These are phyloP conservation scores for Caenorhabditis brenneri DNA, from an alignment of 1,140 invertebrate species.

Conservation along the genomic window DNA sequence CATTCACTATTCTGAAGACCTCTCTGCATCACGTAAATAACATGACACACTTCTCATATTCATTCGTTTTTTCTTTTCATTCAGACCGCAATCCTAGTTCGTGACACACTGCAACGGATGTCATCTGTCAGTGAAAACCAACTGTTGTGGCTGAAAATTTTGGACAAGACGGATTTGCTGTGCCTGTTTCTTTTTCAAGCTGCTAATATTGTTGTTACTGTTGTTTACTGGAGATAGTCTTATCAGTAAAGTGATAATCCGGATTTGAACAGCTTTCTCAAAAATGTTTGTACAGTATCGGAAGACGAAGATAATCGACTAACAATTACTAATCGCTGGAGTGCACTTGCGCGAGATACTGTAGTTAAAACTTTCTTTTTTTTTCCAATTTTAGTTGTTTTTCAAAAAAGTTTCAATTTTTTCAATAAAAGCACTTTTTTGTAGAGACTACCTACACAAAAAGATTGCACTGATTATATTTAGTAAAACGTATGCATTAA, in stretches of 20 bases:
- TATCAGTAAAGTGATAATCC: neutral
- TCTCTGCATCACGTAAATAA: slow-evolving; percentile 19
- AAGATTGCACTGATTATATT: too few relatives aligned
- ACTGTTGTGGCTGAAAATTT: slow-evolving; percentile 21
- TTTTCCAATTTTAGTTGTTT: too few relatives aligned
- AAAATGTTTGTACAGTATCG: too few relatives aligned
- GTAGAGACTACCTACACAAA: too few relatives aligned
- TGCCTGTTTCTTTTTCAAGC: slow-evolving; percentile 15
- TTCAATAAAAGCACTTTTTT: too few relatives aligned
- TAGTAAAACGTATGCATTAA: too few relatives aligned
- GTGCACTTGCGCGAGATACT: too few relatives aligned
- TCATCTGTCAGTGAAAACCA: slow-evolving; percentile 15
- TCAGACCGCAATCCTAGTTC: slow-evolving; percentile 31
- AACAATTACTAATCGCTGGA: too few relatives aligned
- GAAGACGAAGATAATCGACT: too few relatives aligned
- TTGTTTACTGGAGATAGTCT: neutral
- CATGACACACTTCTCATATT: neutral
- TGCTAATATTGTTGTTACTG: neutral
- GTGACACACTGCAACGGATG: slow-evolving; percentile 27
- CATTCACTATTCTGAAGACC: slow-evolving; percentile 37
- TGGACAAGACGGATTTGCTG: slow-evolving; percentile 9
- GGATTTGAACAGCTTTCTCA: too few relatives aligned
- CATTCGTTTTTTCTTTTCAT: slow-evolving; percentile 25
- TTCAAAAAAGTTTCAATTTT: too few relatives aligned
- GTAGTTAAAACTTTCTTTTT: too few relatives aligned